These are phyloP conservation scores for Numida meleagris DNA, from an alignment of 2,113 vertebrate species.

Conservation along the genomic window DNA sequence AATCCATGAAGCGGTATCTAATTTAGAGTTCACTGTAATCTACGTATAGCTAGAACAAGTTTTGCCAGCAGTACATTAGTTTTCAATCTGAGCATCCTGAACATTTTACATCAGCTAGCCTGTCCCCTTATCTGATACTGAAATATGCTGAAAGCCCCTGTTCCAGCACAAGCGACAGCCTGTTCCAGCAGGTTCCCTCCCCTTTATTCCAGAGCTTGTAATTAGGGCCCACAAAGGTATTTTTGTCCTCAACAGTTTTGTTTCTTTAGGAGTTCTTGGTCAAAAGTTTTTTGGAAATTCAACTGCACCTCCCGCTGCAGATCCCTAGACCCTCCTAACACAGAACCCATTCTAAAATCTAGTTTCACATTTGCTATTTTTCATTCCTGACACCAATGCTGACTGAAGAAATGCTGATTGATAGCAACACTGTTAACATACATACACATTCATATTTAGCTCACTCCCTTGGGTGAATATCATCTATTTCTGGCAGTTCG, in stretches of 20 bases:
- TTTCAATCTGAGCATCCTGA: background rate
- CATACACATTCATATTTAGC: background rate
- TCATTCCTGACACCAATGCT: background rate
- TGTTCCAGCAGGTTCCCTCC: background rate
- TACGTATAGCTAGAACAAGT: background rate
- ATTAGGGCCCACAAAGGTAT: background rate
- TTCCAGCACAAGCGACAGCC: background rate
- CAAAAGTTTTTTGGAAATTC: background rate
- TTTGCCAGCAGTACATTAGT: background rate
- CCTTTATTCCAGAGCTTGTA: background rate
- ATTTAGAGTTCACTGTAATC: accelerated
- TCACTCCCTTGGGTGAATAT: background rate
- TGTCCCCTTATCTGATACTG: background rate
- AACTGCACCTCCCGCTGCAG: background rate
- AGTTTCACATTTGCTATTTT: background rate
- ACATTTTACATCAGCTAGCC: background rate
- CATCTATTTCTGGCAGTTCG: background rate
- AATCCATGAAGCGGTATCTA: background rate
- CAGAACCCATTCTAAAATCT: background rate
- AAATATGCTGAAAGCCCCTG: background rate
- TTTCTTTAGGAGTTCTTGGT: background rate
- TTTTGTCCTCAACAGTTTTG: background rate
- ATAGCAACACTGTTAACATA: background rate
- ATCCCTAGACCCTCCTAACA: background rate
- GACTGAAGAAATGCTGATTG: background rate